Conservation (phyloP, 2,797 vertebrate species). For the Artibeus jamaicensis region DNA sequence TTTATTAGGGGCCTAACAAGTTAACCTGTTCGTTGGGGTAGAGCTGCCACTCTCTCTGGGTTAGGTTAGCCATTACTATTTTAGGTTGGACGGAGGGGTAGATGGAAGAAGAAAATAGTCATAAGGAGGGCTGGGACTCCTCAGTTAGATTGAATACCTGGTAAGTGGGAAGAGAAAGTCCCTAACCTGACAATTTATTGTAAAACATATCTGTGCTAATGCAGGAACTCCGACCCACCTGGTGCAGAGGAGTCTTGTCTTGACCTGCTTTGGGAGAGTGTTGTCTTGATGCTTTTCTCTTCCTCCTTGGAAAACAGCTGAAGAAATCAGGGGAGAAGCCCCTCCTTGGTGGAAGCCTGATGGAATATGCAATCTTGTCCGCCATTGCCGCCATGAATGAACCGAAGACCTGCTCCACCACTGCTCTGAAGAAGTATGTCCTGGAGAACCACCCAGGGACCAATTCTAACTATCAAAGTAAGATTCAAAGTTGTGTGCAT, state of each 20-base stretch:
- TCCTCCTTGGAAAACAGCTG: slow-evolving; percentile 90
- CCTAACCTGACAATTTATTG: slow-evolving; percentile 81
- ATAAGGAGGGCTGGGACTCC: slow-evolving; percentile 40
- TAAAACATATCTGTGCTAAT: slow-evolving; percentile 84
- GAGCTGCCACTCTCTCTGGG: background rate
- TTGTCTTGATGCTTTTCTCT: slow-evolving; percentile 87
- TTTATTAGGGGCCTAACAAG: background rate
- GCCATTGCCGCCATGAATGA: slow-evolving; percentile 99
- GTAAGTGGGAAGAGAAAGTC: slow-evolving; percentile 76
- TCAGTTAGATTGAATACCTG: slow-evolving; percentile 59
- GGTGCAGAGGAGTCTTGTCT: slow-evolving; percentile 87
- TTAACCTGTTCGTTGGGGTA: background rate
- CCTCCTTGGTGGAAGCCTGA: slow-evolving; percentile 89
- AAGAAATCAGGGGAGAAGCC: slow-evolving; percentile 94
- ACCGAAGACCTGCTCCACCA: slow-evolving; percentile 98
- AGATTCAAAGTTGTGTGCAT: background rate
- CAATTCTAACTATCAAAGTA: slow-evolving; percentile 92
- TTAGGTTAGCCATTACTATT: background rate
- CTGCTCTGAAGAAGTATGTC: slow-evolving; percentile 93
- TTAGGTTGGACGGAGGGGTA: background rate
- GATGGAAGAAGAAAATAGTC: background rate
- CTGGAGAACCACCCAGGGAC: slow-evolving; percentile 93
- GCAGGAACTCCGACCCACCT: slow-evolving; percentile 85
- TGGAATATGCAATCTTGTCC: slow-evolving; percentile 95
- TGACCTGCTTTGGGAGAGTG: slow-evolving; percentile 86